These are phyloP conservation scores for Lophotriccus pileatus DNA, from an alignment of 2,797 vertebrate species.

Conservation along the genomic window DNA sequence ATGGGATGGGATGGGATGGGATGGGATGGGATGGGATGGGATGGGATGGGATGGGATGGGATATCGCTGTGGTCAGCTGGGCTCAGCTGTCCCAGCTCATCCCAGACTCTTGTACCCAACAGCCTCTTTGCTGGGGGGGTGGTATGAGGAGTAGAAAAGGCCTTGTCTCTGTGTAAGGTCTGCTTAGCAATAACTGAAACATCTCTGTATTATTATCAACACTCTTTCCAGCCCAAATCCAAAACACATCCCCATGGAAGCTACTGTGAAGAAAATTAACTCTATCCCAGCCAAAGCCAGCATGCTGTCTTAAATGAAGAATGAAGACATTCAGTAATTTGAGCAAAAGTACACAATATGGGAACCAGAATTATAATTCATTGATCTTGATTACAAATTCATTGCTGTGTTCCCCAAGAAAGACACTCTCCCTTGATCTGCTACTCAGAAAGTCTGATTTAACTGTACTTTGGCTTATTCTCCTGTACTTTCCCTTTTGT, in stretches of 20 bases:
- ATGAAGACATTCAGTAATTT: background rate
- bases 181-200: background rate
- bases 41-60: background rate
- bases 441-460: background rate
- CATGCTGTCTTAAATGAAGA: background rate
- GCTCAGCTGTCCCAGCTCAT: background rate
- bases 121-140: background rate
- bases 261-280: background rate
- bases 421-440: background rate
- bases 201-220: background rate
- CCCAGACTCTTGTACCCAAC: accelerated
- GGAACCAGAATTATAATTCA: background rate
- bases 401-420: background rate
- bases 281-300: background rate
- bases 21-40: too few relatives aligned
- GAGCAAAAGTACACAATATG: background rate
- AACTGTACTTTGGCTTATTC: background rate
- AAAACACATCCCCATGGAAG: background rate
- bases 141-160: background rate
- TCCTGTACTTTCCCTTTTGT: background rate
- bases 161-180: background rate
- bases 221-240: background rate
- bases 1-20: background rate
- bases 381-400: background rate
- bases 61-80: background rate